phyloP scores from a whole-genome alignment of 2,797 vertebrate genomes.

The Stomatorhinus walkeri region DNA sequence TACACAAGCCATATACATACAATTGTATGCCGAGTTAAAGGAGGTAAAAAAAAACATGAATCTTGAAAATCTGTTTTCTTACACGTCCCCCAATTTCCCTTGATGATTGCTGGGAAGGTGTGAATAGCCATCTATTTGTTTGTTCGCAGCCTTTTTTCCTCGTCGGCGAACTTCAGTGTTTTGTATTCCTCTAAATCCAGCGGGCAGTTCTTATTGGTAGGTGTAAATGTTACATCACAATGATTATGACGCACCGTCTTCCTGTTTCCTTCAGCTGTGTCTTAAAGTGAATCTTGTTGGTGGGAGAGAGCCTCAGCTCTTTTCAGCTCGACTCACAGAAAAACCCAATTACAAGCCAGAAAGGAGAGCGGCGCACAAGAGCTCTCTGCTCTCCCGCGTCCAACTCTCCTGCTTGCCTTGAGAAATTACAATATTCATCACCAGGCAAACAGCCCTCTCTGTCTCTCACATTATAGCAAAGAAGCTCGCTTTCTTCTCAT shows the following conservation, averaged over 20 bases:
- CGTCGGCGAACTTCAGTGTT: slow-evolving; percentile 66
- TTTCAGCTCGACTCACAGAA: slow-evolving; percentile 52
- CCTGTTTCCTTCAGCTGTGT: slow-evolving; percentile 91
- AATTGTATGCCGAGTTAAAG: slow-evolving; percentile 3
- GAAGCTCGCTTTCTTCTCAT: slow-evolving; percentile 56
- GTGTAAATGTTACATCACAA: slow-evolving; percentile 81
- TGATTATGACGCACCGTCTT: slow-evolving; percentile 88
- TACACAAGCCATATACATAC: not conserved
- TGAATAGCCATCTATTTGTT: slow-evolving; percentile 30
- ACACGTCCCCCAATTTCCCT: slow-evolving; percentile 34
- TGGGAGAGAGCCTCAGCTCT: slow-evolving; percentile 68
- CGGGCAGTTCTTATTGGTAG: slow-evolving; percentile 87
- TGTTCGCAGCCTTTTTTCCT: slow-evolving; percentile 38
- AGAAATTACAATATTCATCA: slow-evolving; percentile 61
- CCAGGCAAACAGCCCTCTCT: slow-evolving; percentile 50
- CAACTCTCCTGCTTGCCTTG: slow-evolving; percentile 44
- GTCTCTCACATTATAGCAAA: slow-evolving; percentile 43
- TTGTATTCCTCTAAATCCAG: slow-evolving; percentile 68
- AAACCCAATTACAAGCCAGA: slow-evolving; percentile 50
- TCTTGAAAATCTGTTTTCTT: slow-evolving; percentile 28
- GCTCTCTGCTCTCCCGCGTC: slow-evolving; percentile 46
- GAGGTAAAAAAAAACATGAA: not conserved
- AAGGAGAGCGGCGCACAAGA: slow-evolving; percentile 57
- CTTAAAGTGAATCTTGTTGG: slow-evolving; percentile 87
- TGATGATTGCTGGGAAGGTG: slow-evolving; percentile 30